Evolutionary conservation across 30 jellyfish, hydroid and myxozoan genomes (phyloP), one percentile per base, ranked within the genome.

Genomic region (Chrysaora quinquecirrha): DNA sequence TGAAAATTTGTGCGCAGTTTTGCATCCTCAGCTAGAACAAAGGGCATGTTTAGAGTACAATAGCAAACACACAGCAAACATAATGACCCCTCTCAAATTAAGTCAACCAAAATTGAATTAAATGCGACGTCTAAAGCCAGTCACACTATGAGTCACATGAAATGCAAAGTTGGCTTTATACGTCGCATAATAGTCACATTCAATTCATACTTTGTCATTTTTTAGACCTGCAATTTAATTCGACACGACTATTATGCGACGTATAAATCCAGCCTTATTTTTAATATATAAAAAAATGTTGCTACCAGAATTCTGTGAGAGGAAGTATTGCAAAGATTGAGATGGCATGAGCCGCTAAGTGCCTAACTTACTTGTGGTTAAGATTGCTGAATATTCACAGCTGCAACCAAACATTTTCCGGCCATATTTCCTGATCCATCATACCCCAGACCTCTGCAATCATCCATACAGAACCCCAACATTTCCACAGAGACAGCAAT

Each of bases 21-120:
- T 2, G 68, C 19, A 4, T 12, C 9, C 9, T 25, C 11, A n/a
- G 27, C 0, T 46, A 35, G 68, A 35, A 72, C 68, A 52, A 52
- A 4, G 68, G 19, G 19, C 68, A 52, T 25, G 68, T 52, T 52
- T 20, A 52, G 9, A 52, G 68, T 4, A 52, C 71, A 72, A 72
- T 72, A 46, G 48, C 54, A 52, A n/a, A 72, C 84, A 46, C 71
- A 21, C 11, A 72, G 52, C 84, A 72, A 31, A 72, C 23, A 72
- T 30, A 3, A 75, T 33, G 1, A 75, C 12, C 61, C 75, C 7
- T n/a, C 20, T 52, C 31, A 75, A 75, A 49, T 75, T 75, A 56
- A 75, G 75, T 58, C 76, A 66, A 50, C 86, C 54, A 19, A 75
- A 75, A 52, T 30, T 52, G 75, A 52, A 48, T 73, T 34, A 21